Evolutionary conservation across 2,888 invertebrate genomes (phyloP).

Genomic region (Teinopalpus imperialis): DNA sequence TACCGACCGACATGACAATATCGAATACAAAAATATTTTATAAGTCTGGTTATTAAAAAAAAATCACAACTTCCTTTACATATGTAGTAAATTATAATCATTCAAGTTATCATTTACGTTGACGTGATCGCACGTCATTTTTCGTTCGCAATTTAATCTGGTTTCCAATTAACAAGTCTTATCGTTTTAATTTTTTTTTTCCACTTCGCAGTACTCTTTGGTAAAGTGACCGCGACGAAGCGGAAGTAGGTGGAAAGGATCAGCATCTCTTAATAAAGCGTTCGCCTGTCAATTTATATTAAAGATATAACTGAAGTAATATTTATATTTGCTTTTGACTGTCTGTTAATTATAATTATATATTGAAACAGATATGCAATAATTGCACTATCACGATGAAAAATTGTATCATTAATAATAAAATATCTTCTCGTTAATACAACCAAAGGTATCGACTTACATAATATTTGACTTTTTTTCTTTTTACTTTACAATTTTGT

Average conservation of each 20-base stretch:
- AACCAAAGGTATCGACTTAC: too few species aligned
- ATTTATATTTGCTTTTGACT: slow-evolving; percentile 1
- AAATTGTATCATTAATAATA: too few species aligned
- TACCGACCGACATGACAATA: too few species aligned
- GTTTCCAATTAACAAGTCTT: slow-evolving; percentile 22
- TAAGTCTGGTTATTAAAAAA: too few species aligned
- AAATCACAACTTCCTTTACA: too few species aligned
- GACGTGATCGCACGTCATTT: slow-evolving; percentile 14
- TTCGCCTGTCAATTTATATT: slow-evolving; percentile 2
- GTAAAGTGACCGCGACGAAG: not conserved
- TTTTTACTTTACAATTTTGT: too few species aligned
- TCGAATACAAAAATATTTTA: too few species aligned
- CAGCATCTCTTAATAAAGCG: slow-evolving; percentile 4
- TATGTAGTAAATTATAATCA: not conserved
- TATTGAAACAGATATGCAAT: too few species aligned
- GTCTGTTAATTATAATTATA: not conserved
- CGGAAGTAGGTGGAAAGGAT: slow-evolving; percentile 1
- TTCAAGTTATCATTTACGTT: not conserved
- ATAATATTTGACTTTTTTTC: too few species aligned
- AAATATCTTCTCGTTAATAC: too few species aligned
- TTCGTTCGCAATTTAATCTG: slow-evolving; percentile 15
- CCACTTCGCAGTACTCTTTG: not conserved
- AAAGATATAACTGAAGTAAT: not conserved
- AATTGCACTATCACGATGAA: too few species aligned
- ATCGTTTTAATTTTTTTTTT: slow-evolving; percentile 10